Conservation (phyloP, 2,797 vertebrate species). For the Prunella strophiata region DNA sequence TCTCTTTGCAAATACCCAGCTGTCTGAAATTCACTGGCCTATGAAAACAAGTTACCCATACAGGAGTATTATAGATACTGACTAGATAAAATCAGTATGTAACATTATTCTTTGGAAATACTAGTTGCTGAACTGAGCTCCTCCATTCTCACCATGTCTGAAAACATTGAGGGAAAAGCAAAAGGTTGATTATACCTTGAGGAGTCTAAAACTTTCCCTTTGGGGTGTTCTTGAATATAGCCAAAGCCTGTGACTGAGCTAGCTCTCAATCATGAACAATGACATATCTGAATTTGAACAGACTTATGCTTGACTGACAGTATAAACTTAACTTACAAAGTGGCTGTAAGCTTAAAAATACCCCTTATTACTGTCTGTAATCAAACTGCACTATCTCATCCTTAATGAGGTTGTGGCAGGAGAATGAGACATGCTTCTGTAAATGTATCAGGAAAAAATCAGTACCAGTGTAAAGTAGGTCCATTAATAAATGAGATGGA, state of each 20-base stretch:
- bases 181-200: neutral
- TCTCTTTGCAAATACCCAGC: neutral
- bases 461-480: neutral
- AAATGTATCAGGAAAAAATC: constrained; percentile 22
- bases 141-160: neutral
- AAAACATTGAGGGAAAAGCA: neutral
- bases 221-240: neutral
- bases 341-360: neutral
- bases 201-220: neutral
- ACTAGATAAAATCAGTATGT: neutral
- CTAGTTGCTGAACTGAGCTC: neutral
- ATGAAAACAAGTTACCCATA: neutral
- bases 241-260: neutral
- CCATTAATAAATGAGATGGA: constrained; percentile 48
- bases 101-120: neutral
- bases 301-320: neutral
- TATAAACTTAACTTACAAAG: neutral
- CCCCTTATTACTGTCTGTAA: neutral
- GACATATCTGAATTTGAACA: neutral
- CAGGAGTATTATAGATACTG: neutral
- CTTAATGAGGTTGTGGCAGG: constrained; percentile 3
- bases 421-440: neutral
- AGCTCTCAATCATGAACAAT: neutral
- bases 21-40: neutral
- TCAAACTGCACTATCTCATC: neutral